phyloP scores from a whole-genome alignment of 2,888 invertebrate genomes.

The Tetrapedia diversipes region DNA sequence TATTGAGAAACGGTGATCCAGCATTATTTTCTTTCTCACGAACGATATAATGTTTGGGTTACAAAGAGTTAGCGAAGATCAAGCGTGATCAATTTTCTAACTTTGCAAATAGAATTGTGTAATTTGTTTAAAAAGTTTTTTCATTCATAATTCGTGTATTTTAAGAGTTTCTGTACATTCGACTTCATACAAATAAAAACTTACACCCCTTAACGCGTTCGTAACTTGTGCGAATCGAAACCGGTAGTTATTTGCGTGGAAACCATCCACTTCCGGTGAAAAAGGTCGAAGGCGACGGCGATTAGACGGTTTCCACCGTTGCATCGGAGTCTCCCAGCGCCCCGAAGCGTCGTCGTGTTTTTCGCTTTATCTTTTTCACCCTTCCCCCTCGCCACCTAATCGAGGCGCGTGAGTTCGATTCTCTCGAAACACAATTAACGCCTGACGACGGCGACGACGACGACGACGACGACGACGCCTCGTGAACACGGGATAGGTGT shows the following conservation, averaged over 20 bases:
- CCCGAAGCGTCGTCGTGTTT: conserved; percentile 9
- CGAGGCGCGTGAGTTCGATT: conserved; percentile 12
- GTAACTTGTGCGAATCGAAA: background rate
- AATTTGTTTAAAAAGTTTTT: too few species aligned
- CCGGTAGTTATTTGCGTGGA: background rate
- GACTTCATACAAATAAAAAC: too few species aligned
- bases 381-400: background rate
- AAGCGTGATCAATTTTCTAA: too few species aligned
- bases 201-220: too few species aligned
- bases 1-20: too few species aligned
- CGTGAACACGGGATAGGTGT: conserved; percentile 9
- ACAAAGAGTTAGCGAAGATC: too few species aligned
- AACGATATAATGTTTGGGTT: too few species aligned
- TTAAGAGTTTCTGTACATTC: too few species aligned
- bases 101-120: too few species aligned
- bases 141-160: too few species aligned
- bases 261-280: conserved; percentile 54
- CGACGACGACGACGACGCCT: conserved; percentile 9
- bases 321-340: conserved; percentile 11
- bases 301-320: conserved; percentile 42
- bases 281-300: conserved; percentile 41
- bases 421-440: conserved; percentile 21
- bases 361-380: background rate
- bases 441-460: background rate
- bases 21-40: too few species aligned